A percentile compares a stretch with the other conserved stretches of the same genome.
Conservation (phyloP, 2,113 vertebrate species). For the Gasterosteus nipponicus region DNA sequence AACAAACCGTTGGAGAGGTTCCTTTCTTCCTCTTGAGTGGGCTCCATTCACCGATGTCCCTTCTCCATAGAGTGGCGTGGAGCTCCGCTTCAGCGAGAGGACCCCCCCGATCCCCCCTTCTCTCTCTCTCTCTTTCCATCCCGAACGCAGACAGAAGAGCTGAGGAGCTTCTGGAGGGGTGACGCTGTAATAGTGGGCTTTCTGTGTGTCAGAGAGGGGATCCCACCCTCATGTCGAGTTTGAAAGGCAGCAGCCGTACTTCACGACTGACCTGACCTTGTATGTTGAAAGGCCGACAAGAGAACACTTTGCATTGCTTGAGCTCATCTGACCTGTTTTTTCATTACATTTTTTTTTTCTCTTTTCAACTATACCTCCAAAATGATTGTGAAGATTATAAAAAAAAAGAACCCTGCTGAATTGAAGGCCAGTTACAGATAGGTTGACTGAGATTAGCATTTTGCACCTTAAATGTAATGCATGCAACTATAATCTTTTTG, state of each 20-base stretch:
- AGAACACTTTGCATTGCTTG: constrained; percentile 61
- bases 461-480: constrained; percentile 35
- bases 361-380: constrained; percentile 27
- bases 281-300: constrained; percentile 53
- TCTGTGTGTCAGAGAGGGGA: constrained; percentile 64
- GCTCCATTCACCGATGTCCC: constrained; percentile 67
- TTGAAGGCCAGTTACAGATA: constrained; percentile 23
- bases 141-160: constrained; percentile 46
- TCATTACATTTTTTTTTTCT: constrained; percentile 6
- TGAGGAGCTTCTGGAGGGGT: constrained; percentile 62
- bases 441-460: constrained; percentile 32
- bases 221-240: constrained; percentile 62
- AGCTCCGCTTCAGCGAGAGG: constrained; percentile 53
- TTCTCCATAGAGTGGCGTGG: constrained; percentile 58
- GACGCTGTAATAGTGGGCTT: constrained; percentile 62
- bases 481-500: constrained; percentile 48
- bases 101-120: constrained; percentile 9
- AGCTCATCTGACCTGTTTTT: constrained; percentile 42
- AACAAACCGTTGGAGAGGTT: constrained; percentile 80
- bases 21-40: constrained; percentile 75
- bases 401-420: constrained; percentile 11
- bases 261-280: constrained; percentile 67
- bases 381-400: constrained; percentile 25
- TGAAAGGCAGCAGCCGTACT: constrained; percentile 51
- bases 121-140: background rate